A percentile compares a stretch with the other conserved stretches of the same genome.
Evolutionary conservation across 2,888 invertebrate species (phyloP).

Genomic region (Habroteleia sp.): DNA sequence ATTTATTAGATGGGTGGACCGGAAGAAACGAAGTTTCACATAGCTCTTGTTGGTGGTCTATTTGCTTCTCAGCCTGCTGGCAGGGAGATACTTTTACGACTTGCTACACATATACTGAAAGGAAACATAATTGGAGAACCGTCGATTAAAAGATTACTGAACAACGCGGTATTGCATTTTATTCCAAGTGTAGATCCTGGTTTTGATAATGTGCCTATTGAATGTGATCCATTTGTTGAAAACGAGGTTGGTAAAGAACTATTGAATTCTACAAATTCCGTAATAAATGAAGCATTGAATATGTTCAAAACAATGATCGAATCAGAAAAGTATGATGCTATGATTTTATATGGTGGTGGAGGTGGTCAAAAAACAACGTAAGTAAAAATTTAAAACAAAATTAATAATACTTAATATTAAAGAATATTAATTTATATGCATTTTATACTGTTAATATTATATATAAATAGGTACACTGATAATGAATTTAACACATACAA

Average conservation of each 20-base stretch:
- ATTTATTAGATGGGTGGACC: constrained; percentile 89
- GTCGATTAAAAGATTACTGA: constrained; percentile 84
- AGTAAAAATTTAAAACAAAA: constrained; percentile 28
- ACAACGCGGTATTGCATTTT: constrained; percentile 89
- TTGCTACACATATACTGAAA: constrained; percentile 90
- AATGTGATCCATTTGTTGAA: constrained; percentile 80
- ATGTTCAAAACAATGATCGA: constrained; percentile 86
- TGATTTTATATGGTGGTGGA: constrained; percentile 89
- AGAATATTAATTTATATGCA: constrained; percentile 10
- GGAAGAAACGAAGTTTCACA: constrained; percentile 91
- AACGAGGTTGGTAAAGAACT: constrained; percentile 87
- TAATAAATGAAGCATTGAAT: constrained; percentile 81
- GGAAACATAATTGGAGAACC: constrained; percentile 88
- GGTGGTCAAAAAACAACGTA: constrained; percentile 56
- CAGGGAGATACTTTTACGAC: constrained; percentile 90
- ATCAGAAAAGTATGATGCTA: constrained; percentile 86
- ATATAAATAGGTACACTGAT: constrained; percentile 83
- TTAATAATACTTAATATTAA: background rate
- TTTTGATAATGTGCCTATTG: constrained; percentile 81
- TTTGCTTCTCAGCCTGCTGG: constrained; percentile 91
- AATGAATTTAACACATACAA: constrained; percentile 79
- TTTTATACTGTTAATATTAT: no score
- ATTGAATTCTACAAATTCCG: constrained; percentile 81
- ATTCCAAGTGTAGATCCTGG: constrained; percentile 87
- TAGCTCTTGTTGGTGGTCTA: constrained; percentile 91